Percentiles rank a stretch among this genome's conserved stretches.
Conservation (phyloP, 2,113 vertebrate genomes). For the Probosciger aterrimus region DNA sequence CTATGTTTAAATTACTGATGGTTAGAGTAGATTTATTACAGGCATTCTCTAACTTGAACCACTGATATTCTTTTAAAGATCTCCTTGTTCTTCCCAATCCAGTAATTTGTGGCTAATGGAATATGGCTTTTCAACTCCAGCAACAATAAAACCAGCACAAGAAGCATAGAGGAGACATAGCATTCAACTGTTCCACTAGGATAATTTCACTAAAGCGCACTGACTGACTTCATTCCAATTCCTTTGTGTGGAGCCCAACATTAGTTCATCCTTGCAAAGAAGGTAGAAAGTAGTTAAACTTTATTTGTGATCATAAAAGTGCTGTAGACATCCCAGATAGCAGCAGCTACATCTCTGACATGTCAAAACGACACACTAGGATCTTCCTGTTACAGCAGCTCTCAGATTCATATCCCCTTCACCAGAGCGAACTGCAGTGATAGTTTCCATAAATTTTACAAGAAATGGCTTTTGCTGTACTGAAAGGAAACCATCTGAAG, state of each 20-base stretch:
- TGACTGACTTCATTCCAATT: neutral
- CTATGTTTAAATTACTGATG: neutral
- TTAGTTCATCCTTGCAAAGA: neutral
- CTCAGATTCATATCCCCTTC: neutral
- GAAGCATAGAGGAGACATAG: neutral
- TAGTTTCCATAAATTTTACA: neutral
- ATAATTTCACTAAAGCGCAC: neutral
- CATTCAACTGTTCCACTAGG: neutral
- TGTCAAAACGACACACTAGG: neutral
- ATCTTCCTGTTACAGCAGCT: neutral
- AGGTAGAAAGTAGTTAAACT: neutral
- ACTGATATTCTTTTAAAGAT: neutral
- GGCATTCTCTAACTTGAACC: neutral
- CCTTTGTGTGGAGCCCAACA: neutral
- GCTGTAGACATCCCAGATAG: neutral
- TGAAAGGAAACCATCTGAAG: conserved; percentile 90
- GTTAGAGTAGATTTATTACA: neutral
- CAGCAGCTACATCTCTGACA: neutral
- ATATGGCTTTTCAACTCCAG: neutral
- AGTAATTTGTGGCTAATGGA: neutral
- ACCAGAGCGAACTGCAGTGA: neutral
- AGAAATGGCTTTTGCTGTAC: conserved; percentile 77
- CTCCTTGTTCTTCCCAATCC: neutral
- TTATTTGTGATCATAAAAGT: conserved; percentile 24
- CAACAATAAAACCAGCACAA: neutral